Evolutionary conservation across 2,888 invertebrate species (phyloP), one percentile per base, ranked within the genome.

Genomic region (Protophormia terraenovae): DNA sequence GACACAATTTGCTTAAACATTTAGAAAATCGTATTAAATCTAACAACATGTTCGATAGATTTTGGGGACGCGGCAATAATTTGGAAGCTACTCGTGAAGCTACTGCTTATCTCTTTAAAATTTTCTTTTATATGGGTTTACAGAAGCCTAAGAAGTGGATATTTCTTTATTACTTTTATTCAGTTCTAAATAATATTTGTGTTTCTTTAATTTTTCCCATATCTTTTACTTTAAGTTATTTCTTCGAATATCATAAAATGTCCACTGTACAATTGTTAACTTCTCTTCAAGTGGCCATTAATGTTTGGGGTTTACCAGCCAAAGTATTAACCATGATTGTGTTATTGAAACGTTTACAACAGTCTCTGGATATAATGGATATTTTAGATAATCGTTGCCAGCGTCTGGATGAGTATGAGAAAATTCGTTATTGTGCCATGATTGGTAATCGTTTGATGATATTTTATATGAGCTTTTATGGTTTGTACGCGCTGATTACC

Each of bases 241-340:
- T 81, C n/a, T 58, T 67, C 10, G 27, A 45, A 35, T n/a, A 55
- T 8, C 24, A 62, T 14, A 38, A 81, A 35, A 67, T 88, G 86
- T 85, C 86, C 6, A 84, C 83, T 8, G 84, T 81, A 8, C 87
- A 88, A n/a, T 29, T 89, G 27, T 72, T 89, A 14, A 88, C 89
- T 24, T 89, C 89, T 4, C 29, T 89, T 2, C 89, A 89, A 67
- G 89, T 86, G 32, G 87, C 83, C 45, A 83, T 89, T 19, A 83
- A 89, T 76, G 87, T 87, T 0, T 87, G 72, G 12, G 86, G 84
- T 3, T 73, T 87, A 24, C 84, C 88, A 0, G 27, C 79, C 0
- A 89, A 89, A 77, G 76, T 89, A 1, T 38, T 86, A 10, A 69
- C 83, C 0, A n/a, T 89, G 29, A 80, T 47, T 2, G 76, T 81